Base-by-base conservation (phyloP, 92 coral and sea anemone genomes). In the Scolanthus callimorphus region DNA sequence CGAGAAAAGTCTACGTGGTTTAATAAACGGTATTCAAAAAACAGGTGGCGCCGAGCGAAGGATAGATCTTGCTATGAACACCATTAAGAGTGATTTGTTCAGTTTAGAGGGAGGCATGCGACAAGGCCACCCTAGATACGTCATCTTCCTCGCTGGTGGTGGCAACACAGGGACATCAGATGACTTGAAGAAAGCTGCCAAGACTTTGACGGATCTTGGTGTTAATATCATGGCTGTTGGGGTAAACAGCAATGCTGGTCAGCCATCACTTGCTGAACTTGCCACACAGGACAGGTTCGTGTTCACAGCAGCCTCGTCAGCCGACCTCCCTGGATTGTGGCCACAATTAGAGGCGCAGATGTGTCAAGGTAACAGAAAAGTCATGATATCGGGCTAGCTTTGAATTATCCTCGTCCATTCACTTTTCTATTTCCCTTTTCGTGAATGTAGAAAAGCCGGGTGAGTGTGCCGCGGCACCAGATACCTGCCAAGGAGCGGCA, bases 151-250 rank as follows among this genome's bases (percentile, higher is more conserved):
- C 3, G 58, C 71, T 13, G 68, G 82, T 24, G 89, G 76, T 1
- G 63, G 44, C 11, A 21, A 87, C 12, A 45, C 85, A 0, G 27
- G 72, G 17, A 74, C 62, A 19, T 65, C 87, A 10, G 79, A 37
- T 2, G 63, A 49, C 49, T 41, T 65, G 1, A 60, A 43, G 27
- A 58, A 65, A 0, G 73, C 85, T 50, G 62, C 67, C 10, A 71
- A 82, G 56, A 65, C 44, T 12, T 64, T 86, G 19, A 45, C 56
- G 11, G 74, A 71, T 1, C 68, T 86, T 13, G 89, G 64, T 39
- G 95, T 86, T 2, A 71, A 60, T 21, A 52, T 79, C 41, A 68
- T 77, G 25, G 95, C 85, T n/a, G 65, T 86, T 76, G 95, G 82
- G 17, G 56, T 79, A 27, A 81, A 38, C 25, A 51, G 77, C 3